Conservation (phyloP, 2,113 vertebrate genomes). For the Geococcyx californianus region DNA sequence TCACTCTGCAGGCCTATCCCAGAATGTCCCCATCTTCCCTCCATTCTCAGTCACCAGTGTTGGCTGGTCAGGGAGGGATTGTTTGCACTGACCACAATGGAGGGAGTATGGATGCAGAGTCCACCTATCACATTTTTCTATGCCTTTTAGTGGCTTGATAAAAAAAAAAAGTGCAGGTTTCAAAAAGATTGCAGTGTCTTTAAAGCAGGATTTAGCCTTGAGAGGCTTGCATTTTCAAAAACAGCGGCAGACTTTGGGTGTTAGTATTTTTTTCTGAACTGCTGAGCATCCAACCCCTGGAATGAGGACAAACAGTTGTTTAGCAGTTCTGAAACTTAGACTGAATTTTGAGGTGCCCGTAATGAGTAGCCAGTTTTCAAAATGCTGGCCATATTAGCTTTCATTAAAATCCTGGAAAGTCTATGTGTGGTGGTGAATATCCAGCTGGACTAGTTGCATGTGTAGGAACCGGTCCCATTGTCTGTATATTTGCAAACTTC, state of each 20-base stretch:
- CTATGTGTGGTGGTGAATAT: neutral
- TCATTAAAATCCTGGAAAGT: neutral
- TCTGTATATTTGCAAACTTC: neutral
- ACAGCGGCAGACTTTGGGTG: neutral
- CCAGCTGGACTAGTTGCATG: constrained; percentile 23
- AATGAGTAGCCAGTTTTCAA: neutral
- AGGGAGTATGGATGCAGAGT: neutral
- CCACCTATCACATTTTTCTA: neutral
- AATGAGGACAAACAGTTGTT: neutral
- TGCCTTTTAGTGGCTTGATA: neutral
- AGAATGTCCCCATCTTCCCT: neutral
- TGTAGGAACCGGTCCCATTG: neutral
- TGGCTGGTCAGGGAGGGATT: neutral
- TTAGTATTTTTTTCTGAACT: neutral
- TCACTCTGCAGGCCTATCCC: neutral
- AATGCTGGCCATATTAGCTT: neutral
- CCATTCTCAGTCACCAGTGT: neutral
- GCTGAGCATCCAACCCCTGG: neutral
- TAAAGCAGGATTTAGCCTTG: neutral
- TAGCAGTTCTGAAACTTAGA: neutral
- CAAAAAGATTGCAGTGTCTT: neutral
- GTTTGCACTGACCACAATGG: neutral
- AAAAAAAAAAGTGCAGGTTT: constrained; percentile 8
- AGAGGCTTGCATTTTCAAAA: neutral
- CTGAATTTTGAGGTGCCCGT: neutral